Evolutionary conservation across 2,797 vertebrate species (phyloP).

Genomic region (Chelon labrosus): DNA sequence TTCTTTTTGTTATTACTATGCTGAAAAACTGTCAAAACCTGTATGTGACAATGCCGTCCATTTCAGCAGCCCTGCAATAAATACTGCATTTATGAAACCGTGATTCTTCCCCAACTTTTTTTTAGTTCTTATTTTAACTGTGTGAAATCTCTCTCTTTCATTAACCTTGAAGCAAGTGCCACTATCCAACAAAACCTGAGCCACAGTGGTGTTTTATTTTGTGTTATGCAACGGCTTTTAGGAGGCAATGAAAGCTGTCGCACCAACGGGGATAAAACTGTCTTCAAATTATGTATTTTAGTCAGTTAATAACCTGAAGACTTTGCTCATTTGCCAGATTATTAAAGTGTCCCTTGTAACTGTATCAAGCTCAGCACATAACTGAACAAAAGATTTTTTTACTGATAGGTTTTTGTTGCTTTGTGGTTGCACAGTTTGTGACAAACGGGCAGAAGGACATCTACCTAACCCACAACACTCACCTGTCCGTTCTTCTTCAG

Average conservation of each 20-base stretch:
- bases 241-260: not conserved
- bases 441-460: slow-evolving; percentile 7
- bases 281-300: not conserved
- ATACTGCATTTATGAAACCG: not conserved
- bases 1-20: not conserved
- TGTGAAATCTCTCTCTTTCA: not conserved
- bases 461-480: slow-evolving; percentile 52
- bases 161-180: not conserved
- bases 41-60: not conserved
- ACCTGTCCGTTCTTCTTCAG: slow-evolving; percentile 95
- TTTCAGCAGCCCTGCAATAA: slow-evolving; percentile 3
- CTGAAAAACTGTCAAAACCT: slow-evolving; percentile 14
- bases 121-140: not conserved
- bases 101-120: not conserved
- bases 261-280: not conserved
- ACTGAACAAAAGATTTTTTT: not conserved
- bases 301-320: not conserved
- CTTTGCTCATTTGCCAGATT: not conserved
- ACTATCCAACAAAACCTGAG: not conserved
- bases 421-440: not conserved
- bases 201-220: not conserved
- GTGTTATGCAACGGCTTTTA: not conserved
- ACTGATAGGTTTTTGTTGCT: not conserved
- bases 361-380: not conserved
- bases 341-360: not conserved